These are phyloP conservation scores for Volucella zonaria DNA, from an alignment of 2,888 invertebrate species.

Conservation along the genomic window DNA sequence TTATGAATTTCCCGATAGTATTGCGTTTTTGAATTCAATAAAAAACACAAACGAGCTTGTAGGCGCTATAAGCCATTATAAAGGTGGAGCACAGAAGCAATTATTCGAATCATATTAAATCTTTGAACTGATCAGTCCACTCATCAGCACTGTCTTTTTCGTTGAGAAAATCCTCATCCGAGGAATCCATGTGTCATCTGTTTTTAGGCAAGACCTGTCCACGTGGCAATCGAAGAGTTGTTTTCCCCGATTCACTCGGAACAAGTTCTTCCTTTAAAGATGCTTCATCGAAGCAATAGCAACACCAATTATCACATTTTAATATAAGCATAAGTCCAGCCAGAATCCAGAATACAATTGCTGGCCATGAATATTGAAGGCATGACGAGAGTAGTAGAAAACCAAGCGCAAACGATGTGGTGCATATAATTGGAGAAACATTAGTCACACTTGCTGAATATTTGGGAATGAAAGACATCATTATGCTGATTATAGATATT, in stretches of 20 bases:
- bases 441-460: slow-evolving; percentile 80
- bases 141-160: slow-evolving; percentile 78
- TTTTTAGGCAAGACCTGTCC: slow-evolving; percentile 76
- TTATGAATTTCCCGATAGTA: not conserved
- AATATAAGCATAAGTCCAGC: slow-evolving; percentile 79
- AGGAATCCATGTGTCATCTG: slow-evolving; percentile 83
- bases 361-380: slow-evolving; percentile 81
- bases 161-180: slow-evolving; percentile 81
- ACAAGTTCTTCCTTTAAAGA: slow-evolving; percentile 79
- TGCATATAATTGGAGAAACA: slow-evolving; percentile 80
- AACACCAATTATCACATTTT: slow-evolving; percentile 82
- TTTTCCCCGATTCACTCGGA: slow-evolving; percentile 81
- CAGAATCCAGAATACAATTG: slow-evolving; percentile 80
- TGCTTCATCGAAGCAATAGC: slow-evolving; percentile 80
- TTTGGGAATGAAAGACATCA: slow-evolving; percentile 82
- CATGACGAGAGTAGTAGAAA: slow-evolving; percentile 79
- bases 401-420: slow-evolving; percentile 78
- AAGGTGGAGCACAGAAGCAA: not conserved
- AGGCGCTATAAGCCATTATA: slow-evolving; percentile 10
- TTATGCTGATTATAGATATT: slow-evolving; percentile 79
- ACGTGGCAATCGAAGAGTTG: slow-evolving; percentile 80
- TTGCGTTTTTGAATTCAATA: slow-evolving; percentile 6
- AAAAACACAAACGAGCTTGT: slow-evolving; percentile 1
- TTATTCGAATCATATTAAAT: slow-evolving; percentile 50
- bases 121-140: slow-evolving; percentile 76